Percentiles rank a stretch among this genome's conserved stretches.
phyloP scores from a whole-genome alignment of 2,888 invertebrate species.

The Bellardia pandia region DNA sequence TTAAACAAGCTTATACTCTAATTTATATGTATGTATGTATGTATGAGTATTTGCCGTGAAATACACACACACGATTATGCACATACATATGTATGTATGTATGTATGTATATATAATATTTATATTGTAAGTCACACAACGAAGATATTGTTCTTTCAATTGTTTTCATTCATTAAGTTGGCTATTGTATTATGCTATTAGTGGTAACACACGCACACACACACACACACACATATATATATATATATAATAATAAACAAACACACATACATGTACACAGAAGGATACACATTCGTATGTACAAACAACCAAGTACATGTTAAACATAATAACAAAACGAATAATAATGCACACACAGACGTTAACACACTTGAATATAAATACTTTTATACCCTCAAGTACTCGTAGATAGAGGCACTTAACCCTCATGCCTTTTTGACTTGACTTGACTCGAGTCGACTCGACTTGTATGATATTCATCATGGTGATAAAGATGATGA shows the following conservation, averaged over 20 bases:
- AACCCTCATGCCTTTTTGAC: conserved; percentile 66
- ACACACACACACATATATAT: conserved; percentile 1
- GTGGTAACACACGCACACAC: conserved; percentile 47
- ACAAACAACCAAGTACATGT: conserved; percentile 17
- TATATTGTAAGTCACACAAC: background rate
- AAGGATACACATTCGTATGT: background rate
- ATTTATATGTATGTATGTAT: too few relatives aligned
- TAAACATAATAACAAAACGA: conserved; percentile 44
- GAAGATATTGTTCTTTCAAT: conserved; percentile 57
- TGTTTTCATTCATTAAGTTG: conserved; percentile 67
- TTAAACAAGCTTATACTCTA: too few relatives aligned
- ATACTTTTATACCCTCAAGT: conserved; percentile 60
- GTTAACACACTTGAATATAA: conserved; percentile 57
- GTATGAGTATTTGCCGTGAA: too few relatives aligned
- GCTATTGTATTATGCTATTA: conserved; percentile 69
- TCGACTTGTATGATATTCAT: conserved; percentile 49
- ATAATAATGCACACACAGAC: conserved; percentile 19
- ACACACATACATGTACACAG: background rate
- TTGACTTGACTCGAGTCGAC: conserved; percentile 36
- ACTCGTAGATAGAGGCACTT: conserved; percentile 56
- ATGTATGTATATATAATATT: background rate
- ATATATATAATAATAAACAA: conserved; percentile 3
- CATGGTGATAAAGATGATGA: conserved; percentile 51
- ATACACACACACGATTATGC: background rate
- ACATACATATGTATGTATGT: background rate